Conservation (phyloP, 2,113 vertebrate species). For the Rattus rattus region DNA sequence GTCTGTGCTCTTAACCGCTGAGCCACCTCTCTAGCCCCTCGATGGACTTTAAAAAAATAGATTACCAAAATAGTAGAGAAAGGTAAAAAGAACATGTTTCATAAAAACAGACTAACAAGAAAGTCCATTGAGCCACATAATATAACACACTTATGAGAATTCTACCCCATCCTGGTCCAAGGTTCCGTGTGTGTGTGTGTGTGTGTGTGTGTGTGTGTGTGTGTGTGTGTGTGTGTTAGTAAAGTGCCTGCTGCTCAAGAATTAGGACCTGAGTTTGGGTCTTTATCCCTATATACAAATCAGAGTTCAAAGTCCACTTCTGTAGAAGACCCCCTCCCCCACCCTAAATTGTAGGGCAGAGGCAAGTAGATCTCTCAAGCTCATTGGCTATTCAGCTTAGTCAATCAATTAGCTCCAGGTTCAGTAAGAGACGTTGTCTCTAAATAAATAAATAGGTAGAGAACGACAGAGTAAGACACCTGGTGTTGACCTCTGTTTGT, state of each 20-base stretch:
- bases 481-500: background rate
- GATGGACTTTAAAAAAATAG: background rate
- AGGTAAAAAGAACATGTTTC: background rate
- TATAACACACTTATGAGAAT: too few species aligned
- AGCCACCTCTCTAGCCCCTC: too few species aligned
- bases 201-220: too few species aligned
- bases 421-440: background rate
- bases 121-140: too few species aligned
- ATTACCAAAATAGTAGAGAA: background rate
- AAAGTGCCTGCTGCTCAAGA: background rate
- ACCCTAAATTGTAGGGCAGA: background rate
- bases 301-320: background rate
- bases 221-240: too few species aligned
- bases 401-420: background rate
- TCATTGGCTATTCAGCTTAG: background rate
- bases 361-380: background rate
- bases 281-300: background rate
- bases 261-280: background rate
- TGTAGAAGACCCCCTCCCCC: background rate
- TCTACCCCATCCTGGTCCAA: too few species aligned
- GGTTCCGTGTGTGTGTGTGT: too few species aligned
- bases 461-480: background rate
- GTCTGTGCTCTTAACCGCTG: too few species aligned
- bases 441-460: background rate
- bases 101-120: too few species aligned